phyloP scores from a whole-genome alignment of 2,113 vertebrate species.

The Colinus virginianus region DNA sequence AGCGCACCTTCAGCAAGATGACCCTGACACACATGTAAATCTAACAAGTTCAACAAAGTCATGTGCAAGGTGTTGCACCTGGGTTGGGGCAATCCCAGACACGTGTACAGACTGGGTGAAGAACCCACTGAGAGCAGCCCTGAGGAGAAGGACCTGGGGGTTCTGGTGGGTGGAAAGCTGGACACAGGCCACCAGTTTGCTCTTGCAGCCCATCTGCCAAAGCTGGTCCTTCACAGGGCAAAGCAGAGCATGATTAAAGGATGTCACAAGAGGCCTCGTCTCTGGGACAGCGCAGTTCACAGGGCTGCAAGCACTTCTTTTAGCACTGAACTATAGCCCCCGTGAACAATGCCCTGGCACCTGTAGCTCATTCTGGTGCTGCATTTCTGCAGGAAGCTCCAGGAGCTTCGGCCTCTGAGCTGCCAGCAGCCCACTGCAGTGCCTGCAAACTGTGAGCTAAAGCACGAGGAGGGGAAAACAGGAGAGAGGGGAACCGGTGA shows the following conservation, averaged over 20 bases:
- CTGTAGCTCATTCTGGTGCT: neutral
- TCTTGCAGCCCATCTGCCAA: neutral
- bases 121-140: too few species aligned
- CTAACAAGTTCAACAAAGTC: too few species aligned
- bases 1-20: too few species aligned
- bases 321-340: neutral
- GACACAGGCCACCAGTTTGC: too few species aligned
- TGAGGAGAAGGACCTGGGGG: too few species aligned
- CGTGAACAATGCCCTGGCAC: neutral
- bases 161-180: too few species aligned
- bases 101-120: too few species aligned
- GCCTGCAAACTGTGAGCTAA: neutral
- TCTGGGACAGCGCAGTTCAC: neutral
- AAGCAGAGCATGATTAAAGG: neutral
- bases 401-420: neutral
- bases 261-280: neutral
- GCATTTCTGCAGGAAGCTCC: neutral
- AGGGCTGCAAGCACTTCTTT: fast-evolving
- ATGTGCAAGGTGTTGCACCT: too few species aligned
- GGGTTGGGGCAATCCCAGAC: too few species aligned
- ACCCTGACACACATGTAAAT: too few species aligned
- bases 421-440: neutral
- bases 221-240: neutral
- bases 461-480: neutral
- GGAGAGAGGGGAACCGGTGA: neutral